Evolutionary conservation across 2,797 vertebrate genomes (phyloP), one percentile per base, ranked within the genome.

Genomic region (Dromococcyx pavoninus): DNA sequence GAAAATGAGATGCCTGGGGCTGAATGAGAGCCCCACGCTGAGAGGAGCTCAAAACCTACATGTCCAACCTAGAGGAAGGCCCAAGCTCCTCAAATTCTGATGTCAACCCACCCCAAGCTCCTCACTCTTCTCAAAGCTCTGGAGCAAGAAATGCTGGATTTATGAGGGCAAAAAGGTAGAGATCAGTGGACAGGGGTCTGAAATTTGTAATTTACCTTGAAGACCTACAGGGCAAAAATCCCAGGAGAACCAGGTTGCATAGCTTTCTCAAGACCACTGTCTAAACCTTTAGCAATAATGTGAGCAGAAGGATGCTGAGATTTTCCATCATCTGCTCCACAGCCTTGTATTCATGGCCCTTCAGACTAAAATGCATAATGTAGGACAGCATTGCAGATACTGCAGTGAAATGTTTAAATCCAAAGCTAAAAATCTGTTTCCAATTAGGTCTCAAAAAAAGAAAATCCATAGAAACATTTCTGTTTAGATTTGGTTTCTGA

Each of bases 401-500:
- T 89, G 58, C 58, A 50, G 51, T 21, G 19, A 58, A 72, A 51
- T 39, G 50, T 78, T 89, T 73, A 75, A 91, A 82, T 86, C 89
- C 78, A 65, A 87, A 71, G 10, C 24, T 50, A 51, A 93, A 70
- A 94, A 74, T 56, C 65, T 94, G 91, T 41, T 95, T 83, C 57
- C 9, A 77, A 64, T 92, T 83, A 94, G 1, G 10, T 32, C 18
- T 66, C 1, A 4, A 32, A 53, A 69, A 9, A 28, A 43, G 39
- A 65, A 46, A 75, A n/a, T 91, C 91, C 91, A 71, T 91, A 92
- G 88, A 94, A 96, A 93, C 89, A 83, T 91, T 89, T 70, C 87
- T 95, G 94, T 93, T 96, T 93, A 86, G 78, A 54, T 89, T 89
- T 88, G 81, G 92, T 93, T 94, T 65, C 67, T 94, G 87, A 93